Base-by-base conservation (phyloP, 2,888 invertebrate genomes). In the Ceramica pisi region DNA sequence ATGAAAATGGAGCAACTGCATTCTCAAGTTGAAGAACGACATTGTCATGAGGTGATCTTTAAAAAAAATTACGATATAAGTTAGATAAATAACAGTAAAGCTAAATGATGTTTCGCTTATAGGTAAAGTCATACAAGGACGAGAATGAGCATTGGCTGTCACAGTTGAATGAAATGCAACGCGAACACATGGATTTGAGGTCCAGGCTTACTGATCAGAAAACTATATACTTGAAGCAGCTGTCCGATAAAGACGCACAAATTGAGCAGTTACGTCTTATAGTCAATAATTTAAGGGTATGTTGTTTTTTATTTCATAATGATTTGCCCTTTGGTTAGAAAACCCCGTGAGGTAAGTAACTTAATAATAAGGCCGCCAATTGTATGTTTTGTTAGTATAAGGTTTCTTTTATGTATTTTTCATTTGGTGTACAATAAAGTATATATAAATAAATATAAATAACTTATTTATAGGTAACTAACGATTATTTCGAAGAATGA, bases 121-220 rank as follows among this genome's bases (percentile, higher is more conserved):
- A 96, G 96, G 94, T 97, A 35, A 96, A 96, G 26, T 96, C 96
- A 26, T 97, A 97, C 84, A 97, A 97, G 86, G 96, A 95, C 6
- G 97, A 97, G 87, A 96, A 96, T 55, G 96, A 97, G 67, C 97
- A 97, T 83, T 97, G 97, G 97, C 85, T 97, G 38, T 88, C 94
- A 6, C 97, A 97, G 84, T 91, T 97, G 0, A 96, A 92, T 67
- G 95, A 94, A 51, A 95, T 94, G 55, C 96, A 96, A 77, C 92
- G 93, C 2, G 96, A 97, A 73, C 96, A 96, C 44, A 90, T 94
- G 70, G 96, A 96, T 44, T 84, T 97, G 48, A 95, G 96, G 9
- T 89, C 94, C 21, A 94, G 95, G 68, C 87, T 97, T 4, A 94
- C 95, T 0, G 96, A 96, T 70, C 95, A 95, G 75, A 95, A 94